Base-by-base conservation (phyloP, 92 coral and sea anemone species). In the Umimayanthus kanabou region DNA sequence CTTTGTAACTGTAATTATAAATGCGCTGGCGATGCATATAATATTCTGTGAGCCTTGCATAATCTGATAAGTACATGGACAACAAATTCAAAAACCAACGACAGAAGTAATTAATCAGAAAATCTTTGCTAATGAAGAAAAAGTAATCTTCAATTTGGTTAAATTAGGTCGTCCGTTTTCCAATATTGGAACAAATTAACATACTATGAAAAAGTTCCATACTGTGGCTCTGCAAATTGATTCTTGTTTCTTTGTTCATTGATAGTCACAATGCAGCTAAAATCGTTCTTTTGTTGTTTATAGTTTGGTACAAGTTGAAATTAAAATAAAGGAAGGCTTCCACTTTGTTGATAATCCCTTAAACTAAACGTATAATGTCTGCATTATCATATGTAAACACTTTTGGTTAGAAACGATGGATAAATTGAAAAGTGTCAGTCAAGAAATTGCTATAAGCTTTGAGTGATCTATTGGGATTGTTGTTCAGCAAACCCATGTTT, bases 371-470 rank as follows among this genome's bases (percentile, higher is more conserved):
- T 15, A 69, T 53, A 82, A 83, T 42, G 9, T 61, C 77, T 30
- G 16, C 45, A 83, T 83, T 83, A 65, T 25, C 87, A 83, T 83
- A 83, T 67, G 66, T 82, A 83, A 83, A 71, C 61, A 83, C 3
- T 73, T 33, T 69, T 40, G 58, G 64, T 61, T 80, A 40, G 58
- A 26, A 66, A 39, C 61, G 58, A 40, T 13, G 47, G 58, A 82
- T 82, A 67, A 40, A 82, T 23, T 6, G 28, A 13, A 82, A 5
- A 75, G 79, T 43, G 86, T 82, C 84, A 28, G 42, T 53, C 70
- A 29, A 47, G 70, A 80, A 50, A 23, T 57, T 53, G 70, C 57
- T 5, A 1, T 20, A 29, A 13, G 45, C 10, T 13, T 80, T 3
- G 45, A 26, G 29, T 4, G 50, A 43, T 37, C 25, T 75, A 1